Evolutionary conservation across 2,888 invertebrate genomes (phyloP), one percentile per base, ranked within the genome.

Genomic region (Taenaris catops): DNA sequence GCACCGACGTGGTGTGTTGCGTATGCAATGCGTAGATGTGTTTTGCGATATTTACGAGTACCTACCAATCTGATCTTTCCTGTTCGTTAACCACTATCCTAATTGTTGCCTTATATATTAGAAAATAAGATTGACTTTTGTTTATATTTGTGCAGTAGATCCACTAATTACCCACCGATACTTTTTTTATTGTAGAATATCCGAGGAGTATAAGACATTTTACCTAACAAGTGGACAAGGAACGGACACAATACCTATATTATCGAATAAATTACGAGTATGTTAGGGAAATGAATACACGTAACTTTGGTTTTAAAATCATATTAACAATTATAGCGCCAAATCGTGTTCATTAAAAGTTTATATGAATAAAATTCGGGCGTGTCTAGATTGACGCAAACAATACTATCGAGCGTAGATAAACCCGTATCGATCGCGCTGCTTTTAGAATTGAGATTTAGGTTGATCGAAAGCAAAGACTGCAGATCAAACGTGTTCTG

Each of bases 91-190:
- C 50, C 42, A 52, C 67, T 72, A 76, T 59, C 44, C 69, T 74
- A 72, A 61, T 57, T 56, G 54, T 58, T 56, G 53, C 51, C 67
- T 70, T 74, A 74, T n/a, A n/a, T n/a, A 53, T 55, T 64, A 53
- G 68, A 69, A 58, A 68, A 61, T 59, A 69, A 69, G 69, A 76
- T 72, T 73, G 71, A 73, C 67, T 60, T 65, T 55, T 58, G 53
- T 62, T 62, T 59, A 64, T 58, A 66, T 51, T 38, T 55, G 73
- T 76, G 75, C 72, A 68, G 41, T 55, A 57, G 8, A 32, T 32
- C 20, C 53, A 58, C 48, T 53, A 58, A 58, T 58, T 57, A 53
- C 18, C 33, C 34, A 47, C 51, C 48, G 51, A 37, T 34, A 37
- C 20, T 34, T 55, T 48, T 51, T 14, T 14, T 14, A 4, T 14